These are phyloP conservation scores for Phyllostomus hastatus DNA, from an alignment of 2,113 vertebrate species.

Conservation along the genomic window DNA sequence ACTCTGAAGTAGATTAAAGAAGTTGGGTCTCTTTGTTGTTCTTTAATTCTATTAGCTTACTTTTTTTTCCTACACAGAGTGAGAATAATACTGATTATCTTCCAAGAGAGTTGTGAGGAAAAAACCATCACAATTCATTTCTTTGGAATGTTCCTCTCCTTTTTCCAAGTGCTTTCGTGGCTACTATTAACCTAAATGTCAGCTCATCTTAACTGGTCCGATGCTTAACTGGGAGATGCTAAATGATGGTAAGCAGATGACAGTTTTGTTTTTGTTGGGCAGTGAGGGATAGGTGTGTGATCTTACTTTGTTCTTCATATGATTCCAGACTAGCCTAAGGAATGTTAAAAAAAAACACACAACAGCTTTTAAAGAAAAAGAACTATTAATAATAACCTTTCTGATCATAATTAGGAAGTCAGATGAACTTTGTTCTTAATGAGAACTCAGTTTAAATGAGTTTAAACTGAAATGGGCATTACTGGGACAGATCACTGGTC, in stretches of 20 bases:
- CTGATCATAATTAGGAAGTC: neutral
- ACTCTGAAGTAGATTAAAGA: neutral
- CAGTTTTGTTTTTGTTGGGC: neutral
- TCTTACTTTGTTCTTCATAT: neutral
- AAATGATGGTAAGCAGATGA: neutral
- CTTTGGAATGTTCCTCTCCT: neutral
- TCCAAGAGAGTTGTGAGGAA: neutral
- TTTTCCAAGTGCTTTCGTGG: neutral
- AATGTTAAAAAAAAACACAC: neutral
- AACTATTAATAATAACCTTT: neutral
- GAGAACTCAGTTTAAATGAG: neutral
- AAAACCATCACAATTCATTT: neutral
- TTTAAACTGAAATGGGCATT: neutral
- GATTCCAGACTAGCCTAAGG: neutral
- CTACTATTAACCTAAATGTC: neutral
- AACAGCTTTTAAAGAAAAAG: neutral
- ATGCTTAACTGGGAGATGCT: neutral
- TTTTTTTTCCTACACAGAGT: neutral
- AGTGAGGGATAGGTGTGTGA: neutral
- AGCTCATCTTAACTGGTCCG: neutral
- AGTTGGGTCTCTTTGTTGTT: neutral
- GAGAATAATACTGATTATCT: neutral
- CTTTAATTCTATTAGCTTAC: neutral
- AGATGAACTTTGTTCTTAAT: neutral
- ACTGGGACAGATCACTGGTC: neutral